Conservation (phyloP, 2,797 vertebrate species). For the Pseudochirops cupreus region DNA sequence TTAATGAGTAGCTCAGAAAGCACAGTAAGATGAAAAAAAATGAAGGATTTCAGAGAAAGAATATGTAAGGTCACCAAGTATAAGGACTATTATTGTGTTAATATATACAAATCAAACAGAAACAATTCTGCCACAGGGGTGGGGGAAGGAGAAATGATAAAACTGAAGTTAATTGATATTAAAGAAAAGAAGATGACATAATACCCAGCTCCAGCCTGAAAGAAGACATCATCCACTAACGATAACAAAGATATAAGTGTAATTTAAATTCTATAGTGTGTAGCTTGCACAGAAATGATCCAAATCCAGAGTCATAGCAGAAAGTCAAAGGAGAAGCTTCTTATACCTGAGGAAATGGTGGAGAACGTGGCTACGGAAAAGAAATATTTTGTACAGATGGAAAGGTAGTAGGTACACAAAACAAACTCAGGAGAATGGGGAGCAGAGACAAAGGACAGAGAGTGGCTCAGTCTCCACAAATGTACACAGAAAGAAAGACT, state of each 20-base stretch:
- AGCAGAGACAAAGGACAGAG: not conserved
- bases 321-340: not conserved
- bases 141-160: not conserved
- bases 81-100: not conserved
- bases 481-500: accelerated
- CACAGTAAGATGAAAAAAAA: not conserved
- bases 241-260: not conserved
- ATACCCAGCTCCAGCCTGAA: not conserved
- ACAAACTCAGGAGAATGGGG: not conserved
- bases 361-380: not conserved
- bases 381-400: not conserved
- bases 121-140: not conserved
- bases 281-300: not conserved
- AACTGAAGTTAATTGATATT: not conserved
- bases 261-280: not conserved
- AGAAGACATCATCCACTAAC: not conserved
- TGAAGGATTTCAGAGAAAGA: not conserved
- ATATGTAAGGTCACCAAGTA: not conserved
- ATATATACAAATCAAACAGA: not conserved
- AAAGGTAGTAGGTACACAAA: not conserved
- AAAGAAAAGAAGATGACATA: not conserved
- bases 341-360: not conserved
- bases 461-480: not conserved
- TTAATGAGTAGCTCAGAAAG: not conserved
- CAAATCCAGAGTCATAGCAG: not conserved